Evolutionary conservation across 2,888 invertebrate species (phyloP).

Genomic region (Caprella mutica): DNA sequence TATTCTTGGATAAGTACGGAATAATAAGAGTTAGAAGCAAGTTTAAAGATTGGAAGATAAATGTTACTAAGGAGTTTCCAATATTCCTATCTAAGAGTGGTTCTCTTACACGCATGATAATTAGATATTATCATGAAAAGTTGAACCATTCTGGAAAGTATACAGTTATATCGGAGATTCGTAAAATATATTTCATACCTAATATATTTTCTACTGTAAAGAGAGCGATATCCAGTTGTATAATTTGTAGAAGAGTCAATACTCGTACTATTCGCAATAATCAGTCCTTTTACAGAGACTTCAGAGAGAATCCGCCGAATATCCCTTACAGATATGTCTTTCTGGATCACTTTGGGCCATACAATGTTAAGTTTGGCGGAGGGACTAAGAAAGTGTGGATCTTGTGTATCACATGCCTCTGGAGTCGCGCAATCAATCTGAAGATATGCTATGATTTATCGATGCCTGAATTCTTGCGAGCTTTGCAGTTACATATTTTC

Average conservation of each 20-base stretch:
- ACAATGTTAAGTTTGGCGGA: not conserved
- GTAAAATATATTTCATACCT: slow-evolving; percentile 1
- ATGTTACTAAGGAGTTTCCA: not conserved
- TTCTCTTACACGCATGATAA: not conserved
- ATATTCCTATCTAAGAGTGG: not conserved
- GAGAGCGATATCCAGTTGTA: not conserved
- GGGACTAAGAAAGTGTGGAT: not conserved
- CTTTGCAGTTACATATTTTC: not conserved
- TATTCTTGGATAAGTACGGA: no score
- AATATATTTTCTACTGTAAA: not conserved
- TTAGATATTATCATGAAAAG: not conserved
- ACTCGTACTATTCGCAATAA: not conserved
- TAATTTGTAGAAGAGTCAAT: not conserved
- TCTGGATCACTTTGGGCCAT: not conserved
- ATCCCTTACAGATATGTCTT: not conserved
- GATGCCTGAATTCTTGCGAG: not conserved
- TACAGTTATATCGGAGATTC: not conserved
- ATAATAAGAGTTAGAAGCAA: not conserved
- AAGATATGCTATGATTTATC: not conserved
- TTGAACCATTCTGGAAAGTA: not conserved
- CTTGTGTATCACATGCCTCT: slow-evolving; percentile 1
- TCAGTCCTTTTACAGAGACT: not conserved
- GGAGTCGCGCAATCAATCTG: slow-evolving; percentile 4
- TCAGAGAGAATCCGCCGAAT: not conserved
- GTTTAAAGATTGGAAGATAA: not conserved